Base-by-base conservation (phyloP, 2,797 vertebrate species). In the Malacoctenus gilli region DNA sequence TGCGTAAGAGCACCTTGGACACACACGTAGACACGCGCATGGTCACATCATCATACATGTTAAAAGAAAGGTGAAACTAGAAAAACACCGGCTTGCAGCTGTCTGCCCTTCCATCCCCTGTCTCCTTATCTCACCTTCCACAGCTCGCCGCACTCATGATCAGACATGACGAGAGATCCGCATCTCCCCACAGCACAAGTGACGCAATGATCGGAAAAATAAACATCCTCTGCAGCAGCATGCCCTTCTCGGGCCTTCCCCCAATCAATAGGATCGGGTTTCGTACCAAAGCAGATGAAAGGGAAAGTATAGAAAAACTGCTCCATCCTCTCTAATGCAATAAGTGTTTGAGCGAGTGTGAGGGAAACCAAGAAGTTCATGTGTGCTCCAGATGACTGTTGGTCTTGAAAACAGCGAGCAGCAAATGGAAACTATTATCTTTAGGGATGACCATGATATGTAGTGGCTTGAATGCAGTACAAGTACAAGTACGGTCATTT, bases 51-150 rank as follows among this genome's bases (percentile, higher is more conserved):
- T 56, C 21, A 28, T 38, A 39, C 43, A 23, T 58, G 55, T 59
- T 21, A 18, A 22, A n/a, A 57, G 64, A 77, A 67, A 82, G 5
- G 37, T n/a, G 60, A 79, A 12, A 63, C 65, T 42, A 28, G 40
- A 61, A 71, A 49, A 77, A 44, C 57, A 56, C 67, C 11, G 9
- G 35, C 69, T 77, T 59, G 38, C 48, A 73, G 76, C 59, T 55
- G 54, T 60, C 47, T 19, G 34, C 22, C 53, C 32, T 72, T 75
- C 75, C 53, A 61, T 76, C 57, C 31, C 38, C 31, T 36, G 8
- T 52, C 49, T 41, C 55, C 18, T 22, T 13, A 0, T 48, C 40
- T 34, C 49, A 15, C 38, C 20, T 41, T 62, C 31, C 46, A 28
- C 22, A 48, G n/a, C 13, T 13, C 20, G n/a, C n/a, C n/a, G n/a